Conservation (phyloP, 1,140 invertebrate genomes). For the Lethrus apterus region DNA sequence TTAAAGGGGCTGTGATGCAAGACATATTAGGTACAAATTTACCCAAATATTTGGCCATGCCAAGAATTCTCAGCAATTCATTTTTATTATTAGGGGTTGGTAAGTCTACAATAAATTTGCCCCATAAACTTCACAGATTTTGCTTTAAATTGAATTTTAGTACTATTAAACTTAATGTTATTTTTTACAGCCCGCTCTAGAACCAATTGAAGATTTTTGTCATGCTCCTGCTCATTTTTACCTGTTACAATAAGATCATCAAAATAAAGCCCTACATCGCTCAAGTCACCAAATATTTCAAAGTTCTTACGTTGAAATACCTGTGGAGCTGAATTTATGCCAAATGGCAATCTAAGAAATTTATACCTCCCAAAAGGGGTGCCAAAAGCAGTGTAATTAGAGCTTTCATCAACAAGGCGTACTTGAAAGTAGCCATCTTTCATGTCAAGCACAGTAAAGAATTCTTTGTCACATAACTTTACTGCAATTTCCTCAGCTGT, state of each 20-base stretch:
- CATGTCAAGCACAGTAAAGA: constrained; percentile 26
- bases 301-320: constrained; percentile 26
- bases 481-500: constrained; percentile 30
- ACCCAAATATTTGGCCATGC: constrained; percentile 4
- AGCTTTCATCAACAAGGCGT: constrained; percentile 29
- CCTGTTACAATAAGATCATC: constrained; percentile 33
- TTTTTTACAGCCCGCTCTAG: constrained; percentile 2
- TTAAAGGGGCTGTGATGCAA: constrained; percentile 18
- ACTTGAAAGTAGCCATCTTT: constrained; percentile 29
- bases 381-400: constrained; percentile 23
- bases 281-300: constrained; percentile 29
- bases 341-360: constrained; percentile 28
- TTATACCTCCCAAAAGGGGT: constrained; percentile 30
- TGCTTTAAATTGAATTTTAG: constrained; percentile 26
- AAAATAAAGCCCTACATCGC: constrained; percentile 29
- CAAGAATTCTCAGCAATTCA: constrained; percentile 23
- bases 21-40: constrained; percentile 24
- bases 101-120: constrained; percentile 22
- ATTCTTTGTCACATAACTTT: constrained; percentile 12
- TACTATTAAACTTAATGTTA: constrained; percentile 7
- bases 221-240: constrained; percentile 27
- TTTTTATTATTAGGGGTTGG: constrained; percentile 23
- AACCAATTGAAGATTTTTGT: constrained; percentile 28
- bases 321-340: constrained; percentile 24
- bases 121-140: constrained; percentile 24